Evolutionary conservation across 2,888 invertebrate species (phyloP).

Genomic region (Artemia sinica): DNA sequence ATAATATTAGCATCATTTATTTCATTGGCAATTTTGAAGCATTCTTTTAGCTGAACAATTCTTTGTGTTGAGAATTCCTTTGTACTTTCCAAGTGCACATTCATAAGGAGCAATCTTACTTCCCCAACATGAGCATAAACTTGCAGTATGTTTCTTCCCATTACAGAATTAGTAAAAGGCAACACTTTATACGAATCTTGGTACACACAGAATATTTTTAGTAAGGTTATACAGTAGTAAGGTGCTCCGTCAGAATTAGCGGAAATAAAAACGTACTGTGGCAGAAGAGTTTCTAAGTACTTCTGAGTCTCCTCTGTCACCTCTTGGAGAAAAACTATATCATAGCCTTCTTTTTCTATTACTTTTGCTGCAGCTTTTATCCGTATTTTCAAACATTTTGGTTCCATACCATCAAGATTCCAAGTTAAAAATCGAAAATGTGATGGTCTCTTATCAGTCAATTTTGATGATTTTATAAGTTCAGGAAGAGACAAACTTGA

Average conservation of each 20-base stretch:
- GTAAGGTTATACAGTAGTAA: constrained; percentile 35
- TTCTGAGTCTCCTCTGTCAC: constrained; percentile 34
- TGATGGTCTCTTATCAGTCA: constrained; percentile 29
- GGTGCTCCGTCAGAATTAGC: constrained; percentile 28
- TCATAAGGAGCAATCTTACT: constrained; percentile 35
- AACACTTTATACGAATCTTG: constrained; percentile 34
- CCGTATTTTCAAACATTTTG: constrained; percentile 34
- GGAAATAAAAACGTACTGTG: constrained; percentile 33
- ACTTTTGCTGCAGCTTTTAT: constrained; percentile 36
- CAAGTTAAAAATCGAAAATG: constrained; percentile 38
- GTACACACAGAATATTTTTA: constrained; percentile 32
- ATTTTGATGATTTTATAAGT: constrained; percentile 20
- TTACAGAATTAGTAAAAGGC: constrained; percentile 34
- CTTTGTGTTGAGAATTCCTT: constrained; percentile 34
- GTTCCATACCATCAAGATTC: constrained; percentile 43
- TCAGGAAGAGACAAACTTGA: background rate
- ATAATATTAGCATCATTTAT: constrained; percentile 32
- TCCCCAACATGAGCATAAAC: constrained; percentile 33
- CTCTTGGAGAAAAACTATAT: constrained; percentile 42
- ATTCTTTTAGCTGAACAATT: constrained; percentile 33
- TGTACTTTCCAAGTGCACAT: constrained; percentile 42
- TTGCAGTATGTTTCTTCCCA: constrained; percentile 37
- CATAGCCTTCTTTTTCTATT: constrained; percentile 38
- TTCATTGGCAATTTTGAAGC: constrained; percentile 30
- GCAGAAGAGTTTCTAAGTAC: constrained; percentile 32